Conservation (phyloP, 92 coral and sea anemone species). For the Epizoanthus illoricatus region DNA sequence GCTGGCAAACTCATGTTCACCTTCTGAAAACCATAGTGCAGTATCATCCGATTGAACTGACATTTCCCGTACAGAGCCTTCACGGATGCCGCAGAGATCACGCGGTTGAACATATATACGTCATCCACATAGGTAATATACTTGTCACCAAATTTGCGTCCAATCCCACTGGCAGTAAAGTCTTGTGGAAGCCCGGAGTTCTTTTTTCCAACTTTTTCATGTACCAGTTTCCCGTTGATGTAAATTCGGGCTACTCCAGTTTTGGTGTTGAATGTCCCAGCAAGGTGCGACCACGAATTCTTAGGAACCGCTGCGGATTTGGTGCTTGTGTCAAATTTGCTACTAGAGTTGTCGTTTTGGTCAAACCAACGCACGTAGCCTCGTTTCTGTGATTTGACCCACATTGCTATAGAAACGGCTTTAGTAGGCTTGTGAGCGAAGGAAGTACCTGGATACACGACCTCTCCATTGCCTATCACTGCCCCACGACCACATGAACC, state of each 20-base stretch:
- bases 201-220: slow-evolving; percentile 77
- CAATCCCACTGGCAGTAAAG: slow-evolving; percentile 91
- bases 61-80: slow-evolving; percentile 81
- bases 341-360: slow-evolving; percentile 50
- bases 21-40: slow-evolving; percentile 98
- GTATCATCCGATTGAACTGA: slow-evolving; percentile 94
- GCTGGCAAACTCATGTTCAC: slow-evolving; percentile 64
- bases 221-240: slow-evolving; percentile 81
- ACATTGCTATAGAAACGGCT: slow-evolving; percentile 94
- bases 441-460: slow-evolving; percentile 65
- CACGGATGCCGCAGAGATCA: slow-evolving; percentile 81
- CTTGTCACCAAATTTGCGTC: slow-evolving; percentile 87
- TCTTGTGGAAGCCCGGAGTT: slow-evolving; percentile 85
- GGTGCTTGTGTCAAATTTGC: not conserved
- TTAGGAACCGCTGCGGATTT: slow-evolving; percentile 70
- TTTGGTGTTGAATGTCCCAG: slow-evolving; percentile 89
- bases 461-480: slow-evolving; percentile 78
- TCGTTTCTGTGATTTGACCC: slow-evolving; percentile 91
- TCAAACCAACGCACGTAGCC: slow-evolving; percentile 96
- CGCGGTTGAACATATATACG: slow-evolving; percentile 91
- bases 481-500: slow-evolving; percentile 96
- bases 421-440: slow-evolving; percentile 82
- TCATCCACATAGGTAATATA: slow-evolving; percentile 88
- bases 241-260: slow-evolving; percentile 90
- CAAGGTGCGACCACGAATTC: slow-evolving; percentile 93